A percentile compares a stretch with the other conserved stretches of the same genome.
Evolutionary conservation across 2,797 vertebrate species (phyloP).

Genomic region (Sarcoramphus papa): DNA sequence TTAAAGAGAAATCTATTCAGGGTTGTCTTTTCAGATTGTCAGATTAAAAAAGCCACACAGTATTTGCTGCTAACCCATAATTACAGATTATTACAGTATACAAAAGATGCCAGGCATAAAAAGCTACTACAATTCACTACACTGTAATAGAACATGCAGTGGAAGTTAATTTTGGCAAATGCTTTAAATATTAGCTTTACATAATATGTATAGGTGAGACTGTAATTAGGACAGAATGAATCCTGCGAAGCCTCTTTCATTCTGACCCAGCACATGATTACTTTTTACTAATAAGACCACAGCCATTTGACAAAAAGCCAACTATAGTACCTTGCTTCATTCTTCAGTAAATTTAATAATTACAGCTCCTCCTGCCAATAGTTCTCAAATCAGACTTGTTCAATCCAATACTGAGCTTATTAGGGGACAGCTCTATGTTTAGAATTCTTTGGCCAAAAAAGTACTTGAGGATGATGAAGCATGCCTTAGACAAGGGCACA

Average conservation of each 20-base stretch:
- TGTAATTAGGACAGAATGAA: conserved; percentile 80
- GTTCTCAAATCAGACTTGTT: conserved; percentile 78
- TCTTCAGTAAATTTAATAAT: conserved; percentile 80
- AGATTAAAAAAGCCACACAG: conserved; percentile 78
- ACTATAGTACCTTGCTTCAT: conserved; percentile 75
- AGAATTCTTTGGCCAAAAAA: conserved; percentile 77
- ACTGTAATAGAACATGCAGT: conserved; percentile 74
- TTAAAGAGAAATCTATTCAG: conserved; percentile 75
- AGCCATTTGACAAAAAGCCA: conserved; percentile 79
- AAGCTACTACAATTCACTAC: conserved; percentile 74
- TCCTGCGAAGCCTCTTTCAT: conserved; percentile 73
- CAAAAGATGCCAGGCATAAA: conserved; percentile 77
- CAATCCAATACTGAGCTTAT: conserved; percentile 80
- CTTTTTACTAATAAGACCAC: conserved; percentile 78
- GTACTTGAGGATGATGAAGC: conserved; percentile 77
- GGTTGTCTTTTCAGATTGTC: conserved; percentile 78
- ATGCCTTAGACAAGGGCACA: conserved; percentile 76
- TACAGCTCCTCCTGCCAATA: conserved; percentile 77
- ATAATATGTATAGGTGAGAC: conserved; percentile 80
- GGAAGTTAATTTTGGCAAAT: conserved; percentile 82
- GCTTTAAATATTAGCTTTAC: conserved; percentile 81
- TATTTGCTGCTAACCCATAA: conserved; percentile 79
- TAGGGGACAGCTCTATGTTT: conserved; percentile 73
- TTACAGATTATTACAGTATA: conserved; percentile 80
- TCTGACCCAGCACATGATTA: conserved; percentile 75